Base-by-base conservation (phyloP, 1,140 invertebrate species). In the Armadillidium nasatum region DNA sequence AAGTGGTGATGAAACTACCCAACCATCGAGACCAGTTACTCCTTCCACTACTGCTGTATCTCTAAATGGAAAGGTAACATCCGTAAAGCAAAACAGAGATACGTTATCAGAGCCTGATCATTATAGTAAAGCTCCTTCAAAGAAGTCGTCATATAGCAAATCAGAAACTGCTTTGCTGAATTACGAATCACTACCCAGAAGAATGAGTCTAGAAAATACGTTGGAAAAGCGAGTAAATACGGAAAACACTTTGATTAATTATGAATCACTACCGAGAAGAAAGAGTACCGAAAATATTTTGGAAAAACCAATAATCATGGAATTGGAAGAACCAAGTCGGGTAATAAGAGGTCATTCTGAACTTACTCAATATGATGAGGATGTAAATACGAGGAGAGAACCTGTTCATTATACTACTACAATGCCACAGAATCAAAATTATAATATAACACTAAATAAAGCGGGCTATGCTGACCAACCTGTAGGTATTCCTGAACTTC, bases 11-110 rank as follows among this genome's bases (percentile, higher is more conserved):
- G 54, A 75, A 22, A 68, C 67, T 19, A 75, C 73, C 0, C 73
- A 67, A 22, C 67, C 73, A 44, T 68, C 60, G n/a, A 75, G 60
- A 21, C 73, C 73, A 4, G 60, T 67, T 43, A 75, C 73, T 43
- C 73, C 69, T 44, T 60, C 67, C 44, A 75, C 73, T 44, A 75
- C 46, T 60, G 73, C 54, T 7, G 66, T 60, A 15, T 60, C 50
- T 15, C 19, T 19, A 15, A 60, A 60, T 60, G 50, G 50, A 60
- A 60, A 19, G 50, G 50, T 60, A 15, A 33, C 33, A 3, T 33
- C 33, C 33, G 33, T 33, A 33, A 33, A 6, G 6, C 50, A 13
- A 7, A 4, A 60, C 19, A 13, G 19, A 19, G 50, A 60, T 15
- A 13, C 11, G 3, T 7, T 60, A 4, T 60, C 50, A 60, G 50